These are phyloP conservation scores for Sylvilagus bachmani DNA, from an alignment of 2,113 vertebrate genomes.

Conservation along the genomic window DNA sequence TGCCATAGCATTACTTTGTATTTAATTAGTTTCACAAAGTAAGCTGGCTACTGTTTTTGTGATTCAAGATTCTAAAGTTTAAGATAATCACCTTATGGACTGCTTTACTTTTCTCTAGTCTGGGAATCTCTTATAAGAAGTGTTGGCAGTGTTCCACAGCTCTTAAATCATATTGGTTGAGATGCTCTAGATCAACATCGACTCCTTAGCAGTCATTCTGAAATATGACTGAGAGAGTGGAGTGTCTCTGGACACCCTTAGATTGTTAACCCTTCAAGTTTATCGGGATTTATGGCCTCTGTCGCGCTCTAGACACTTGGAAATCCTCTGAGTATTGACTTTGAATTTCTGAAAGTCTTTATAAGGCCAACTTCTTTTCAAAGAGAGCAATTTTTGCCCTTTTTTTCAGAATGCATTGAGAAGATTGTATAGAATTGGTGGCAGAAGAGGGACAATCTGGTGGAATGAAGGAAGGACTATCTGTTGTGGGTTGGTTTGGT, in stretches of 20 bases:
- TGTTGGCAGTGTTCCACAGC: slow-evolving; percentile 27
- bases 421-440: slow-evolving; percentile 52
- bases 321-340: slow-evolving; percentile 56
- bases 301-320: slow-evolving; percentile 59
- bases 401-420: slow-evolving; percentile 60
- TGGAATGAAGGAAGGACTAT: not conserved
- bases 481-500: slow-evolving; percentile 31
- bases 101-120: slow-evolving; percentile 51
- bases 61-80: not conserved
- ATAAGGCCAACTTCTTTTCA: slow-evolving; percentile 66
- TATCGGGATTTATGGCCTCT: slow-evolving; percentile 64
- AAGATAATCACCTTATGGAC: not conserved
- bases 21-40: slow-evolving; percentile 58
- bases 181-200: slow-evolving; percentile 13
- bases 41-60: slow-evolving; percentile 42
- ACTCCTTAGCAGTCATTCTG: slow-evolving; percentile 25
- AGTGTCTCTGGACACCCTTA: slow-evolving; percentile 2
- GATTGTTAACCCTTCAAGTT: slow-evolving; percentile 48
- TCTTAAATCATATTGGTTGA: slow-evolving; percentile 8
- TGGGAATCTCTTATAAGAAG: slow-evolving; percentile 14
- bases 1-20: slow-evolving; percentile 12
- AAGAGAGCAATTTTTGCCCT: slow-evolving; percentile 64
- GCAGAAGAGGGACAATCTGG: not conserved
- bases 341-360: slow-evolving; percentile 71
- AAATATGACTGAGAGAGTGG: slow-evolving; percentile 28